A percentile compares a stretch with the other conserved stretches of the same genome.
Conservation (phyloP, 2,797 vertebrate genomes). For the Xiphorhynchus erythropygius region DNA sequence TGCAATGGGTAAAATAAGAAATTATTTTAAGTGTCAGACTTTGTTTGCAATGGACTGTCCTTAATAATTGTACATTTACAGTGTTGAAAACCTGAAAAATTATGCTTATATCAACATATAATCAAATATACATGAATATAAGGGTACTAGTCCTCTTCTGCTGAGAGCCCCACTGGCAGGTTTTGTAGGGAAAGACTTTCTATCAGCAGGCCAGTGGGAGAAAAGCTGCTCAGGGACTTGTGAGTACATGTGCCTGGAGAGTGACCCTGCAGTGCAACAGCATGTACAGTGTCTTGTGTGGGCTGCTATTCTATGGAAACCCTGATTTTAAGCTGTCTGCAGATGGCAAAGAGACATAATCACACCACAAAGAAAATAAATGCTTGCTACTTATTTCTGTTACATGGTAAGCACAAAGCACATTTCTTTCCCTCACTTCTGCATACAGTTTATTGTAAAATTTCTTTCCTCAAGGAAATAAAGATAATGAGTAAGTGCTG, state of each 20-base stretch:
- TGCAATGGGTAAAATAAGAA: background rate
- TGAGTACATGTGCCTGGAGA: rapidly evolving
- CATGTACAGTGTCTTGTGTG: rapidly evolving
- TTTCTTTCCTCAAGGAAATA: background rate
- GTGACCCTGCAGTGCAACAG: background rate
- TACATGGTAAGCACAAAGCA: background rate
- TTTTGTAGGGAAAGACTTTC: background rate
- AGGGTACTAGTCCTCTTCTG: background rate
- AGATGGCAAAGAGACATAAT: background rate
- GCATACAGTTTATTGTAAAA: background rate
- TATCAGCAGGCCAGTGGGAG: background rate
- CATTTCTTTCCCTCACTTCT: background rate
- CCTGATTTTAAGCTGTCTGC: background rate
- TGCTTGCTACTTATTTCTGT: background rate
- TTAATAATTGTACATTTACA: background rate
- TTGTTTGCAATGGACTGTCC: background rate
- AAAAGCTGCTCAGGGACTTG: background rate
- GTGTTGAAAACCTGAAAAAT: background rate
- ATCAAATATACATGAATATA: background rate
- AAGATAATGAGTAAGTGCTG: background rate
- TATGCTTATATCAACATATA: background rate
- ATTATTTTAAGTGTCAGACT: background rate
- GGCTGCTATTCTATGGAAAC: background rate
- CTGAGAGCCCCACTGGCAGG: background rate
- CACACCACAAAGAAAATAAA: background rate